A percentile compares a stretch with the other conserved stretches of the same genome.
Evolutionary conservation across 2,113 vertebrate species (phyloP).

Genomic region (Muscicapa adusta): DNA sequence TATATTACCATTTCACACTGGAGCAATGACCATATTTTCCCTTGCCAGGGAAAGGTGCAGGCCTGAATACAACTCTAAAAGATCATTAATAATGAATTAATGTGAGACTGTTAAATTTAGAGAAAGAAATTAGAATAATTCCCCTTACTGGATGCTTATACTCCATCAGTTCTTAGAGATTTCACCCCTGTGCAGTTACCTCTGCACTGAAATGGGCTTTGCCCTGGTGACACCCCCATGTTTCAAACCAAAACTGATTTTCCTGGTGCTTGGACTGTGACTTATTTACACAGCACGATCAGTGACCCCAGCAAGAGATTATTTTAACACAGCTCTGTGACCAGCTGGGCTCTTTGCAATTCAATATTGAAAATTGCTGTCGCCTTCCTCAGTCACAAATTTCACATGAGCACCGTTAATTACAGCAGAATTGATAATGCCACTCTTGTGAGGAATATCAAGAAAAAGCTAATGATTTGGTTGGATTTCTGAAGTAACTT

Average conservation of each 20-base stretch:
- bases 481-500: not conserved
- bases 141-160: not conserved
- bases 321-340: not conserved
- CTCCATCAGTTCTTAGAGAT: not conserved
- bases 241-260: not conserved
- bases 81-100: not conserved
- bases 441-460: not conserved
- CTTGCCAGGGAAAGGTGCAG: not conserved
- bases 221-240: not conserved
- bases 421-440: not conserved
- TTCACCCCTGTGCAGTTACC: not conserved
- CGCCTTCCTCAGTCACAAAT: not conserved
- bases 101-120: not conserved
- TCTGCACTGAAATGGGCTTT: not conserved
- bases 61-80: not conserved
- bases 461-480: not conserved
- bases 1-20: not conserved
- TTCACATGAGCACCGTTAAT: not conserved
- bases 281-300: not conserved
- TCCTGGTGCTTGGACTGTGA: not conserved
- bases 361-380: not conserved
- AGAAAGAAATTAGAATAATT: not conserved
- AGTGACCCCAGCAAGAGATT: not conserved
- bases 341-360: not conserved
- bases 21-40: not conserved